phyloP scores from a whole-genome alignment of 2,888 invertebrate genomes.

The Unio delphinus region DNA sequence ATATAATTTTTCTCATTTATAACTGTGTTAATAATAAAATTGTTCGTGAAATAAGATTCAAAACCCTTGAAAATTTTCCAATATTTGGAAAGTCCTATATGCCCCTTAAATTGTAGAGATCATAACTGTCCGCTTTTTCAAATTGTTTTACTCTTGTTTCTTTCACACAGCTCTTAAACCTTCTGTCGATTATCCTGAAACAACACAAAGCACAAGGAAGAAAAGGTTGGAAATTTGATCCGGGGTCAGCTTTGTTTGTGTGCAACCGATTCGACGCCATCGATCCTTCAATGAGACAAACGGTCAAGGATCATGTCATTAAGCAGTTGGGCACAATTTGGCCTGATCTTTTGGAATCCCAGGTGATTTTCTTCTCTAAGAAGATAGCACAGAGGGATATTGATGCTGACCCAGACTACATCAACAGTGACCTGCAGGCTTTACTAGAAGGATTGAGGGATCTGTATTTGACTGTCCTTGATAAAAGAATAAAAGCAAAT shows the following conservation, averaged over 20 bases:
- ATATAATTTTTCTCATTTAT: no score
- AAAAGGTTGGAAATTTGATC: constrained; percentile 40
- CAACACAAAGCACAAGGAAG: constrained; percentile 32
- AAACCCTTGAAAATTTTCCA: no score
- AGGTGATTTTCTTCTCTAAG: constrained; percentile 51
- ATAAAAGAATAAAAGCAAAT: constrained; percentile 44
- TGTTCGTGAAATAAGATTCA: no score
- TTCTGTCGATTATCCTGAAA: constrained; percentile 48
- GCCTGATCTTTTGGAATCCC: constrained; percentile 47
- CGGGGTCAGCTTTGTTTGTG: constrained; percentile 60
- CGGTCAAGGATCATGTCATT: constrained; percentile 46
- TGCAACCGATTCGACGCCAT: constrained; percentile 63
- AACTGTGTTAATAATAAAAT: no score
- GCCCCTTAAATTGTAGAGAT: background rate
- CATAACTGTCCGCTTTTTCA: background rate
- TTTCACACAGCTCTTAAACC: constrained; percentile 39
- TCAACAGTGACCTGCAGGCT: constrained; percentile 41
- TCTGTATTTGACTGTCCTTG: constrained; percentile 43
- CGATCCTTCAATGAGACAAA: constrained; percentile 29
- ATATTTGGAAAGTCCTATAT: no score
- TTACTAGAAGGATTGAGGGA: constrained; percentile 48
- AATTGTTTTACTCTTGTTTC: background rate
- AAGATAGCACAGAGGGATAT: constrained; percentile 35
- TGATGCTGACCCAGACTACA: constrained; percentile 47
- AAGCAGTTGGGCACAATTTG: constrained; percentile 42